A percentile compares a stretch with the other conserved stretches of the same genome.
Conservation (phyloP, 2,888 invertebrate species). For the Quadriops clusia region DNA sequence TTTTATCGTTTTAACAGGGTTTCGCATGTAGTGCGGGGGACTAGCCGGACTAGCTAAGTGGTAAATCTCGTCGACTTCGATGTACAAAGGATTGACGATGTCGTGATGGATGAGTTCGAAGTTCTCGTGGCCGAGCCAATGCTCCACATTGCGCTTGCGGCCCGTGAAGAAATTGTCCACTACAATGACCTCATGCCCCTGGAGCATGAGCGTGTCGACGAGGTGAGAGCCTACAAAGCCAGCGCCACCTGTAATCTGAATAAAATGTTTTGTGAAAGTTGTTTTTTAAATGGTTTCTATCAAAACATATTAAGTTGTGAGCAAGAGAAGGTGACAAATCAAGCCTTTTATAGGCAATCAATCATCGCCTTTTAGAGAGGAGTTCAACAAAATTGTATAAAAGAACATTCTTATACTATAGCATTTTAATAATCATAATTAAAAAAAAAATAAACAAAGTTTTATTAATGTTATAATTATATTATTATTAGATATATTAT, state of each 20-base stretch:
- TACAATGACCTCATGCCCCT: slow-evolving; percentile 93
- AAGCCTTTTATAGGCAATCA: too few species aligned
- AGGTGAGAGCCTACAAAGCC: slow-evolving; percentile 99
- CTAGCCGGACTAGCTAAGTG: slow-evolving; percentile 98
- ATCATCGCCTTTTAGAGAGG: too few species aligned
- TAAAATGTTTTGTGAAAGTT: too few species aligned
- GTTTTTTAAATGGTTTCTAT: too few species aligned
- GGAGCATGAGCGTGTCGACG: slow-evolving; percentile 88
- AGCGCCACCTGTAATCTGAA: slow-evolving; percentile 85
- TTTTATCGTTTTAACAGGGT: slow-evolving; percentile 98
- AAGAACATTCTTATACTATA: too few species aligned
- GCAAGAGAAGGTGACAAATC: too few species aligned
- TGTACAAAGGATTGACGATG: slow-evolving; percentile 92
- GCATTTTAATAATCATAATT: too few species aligned
- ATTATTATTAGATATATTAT: too few species aligned
- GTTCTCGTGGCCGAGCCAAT: slow-evolving; percentile 98
- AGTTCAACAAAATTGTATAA: neutral
- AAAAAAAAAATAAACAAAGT: too few species aligned
- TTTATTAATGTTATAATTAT: too few species aligned
- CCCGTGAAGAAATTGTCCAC: slow-evolving; percentile 98
- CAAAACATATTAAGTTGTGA: too few species aligned
- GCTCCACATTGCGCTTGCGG: slow-evolving; percentile 91
- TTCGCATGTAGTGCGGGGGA: slow-evolving; percentile 99
- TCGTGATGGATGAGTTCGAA: slow-evolving; percentile 98
- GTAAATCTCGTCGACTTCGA: slow-evolving; percentile 97